phyloP scores from a whole-genome alignment of 2,113 vertebrate genomes.

The Prinia subflava region DNA sequence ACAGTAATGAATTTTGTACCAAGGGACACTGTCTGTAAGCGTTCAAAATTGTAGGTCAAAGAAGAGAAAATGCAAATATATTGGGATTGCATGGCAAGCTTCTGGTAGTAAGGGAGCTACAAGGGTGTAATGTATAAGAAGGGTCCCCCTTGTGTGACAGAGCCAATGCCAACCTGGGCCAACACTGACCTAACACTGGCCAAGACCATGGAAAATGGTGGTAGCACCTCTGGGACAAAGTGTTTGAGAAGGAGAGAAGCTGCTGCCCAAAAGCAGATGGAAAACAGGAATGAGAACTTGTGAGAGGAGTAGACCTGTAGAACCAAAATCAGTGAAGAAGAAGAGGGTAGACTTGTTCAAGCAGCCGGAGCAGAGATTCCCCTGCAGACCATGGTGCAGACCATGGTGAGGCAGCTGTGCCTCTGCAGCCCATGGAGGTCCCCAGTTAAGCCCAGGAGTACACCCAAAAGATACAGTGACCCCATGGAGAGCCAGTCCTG shows the following conservation, averaged over 20 bases:
- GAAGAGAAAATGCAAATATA: not conserved
- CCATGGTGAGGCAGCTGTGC: not conserved
- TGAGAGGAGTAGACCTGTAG: not conserved
- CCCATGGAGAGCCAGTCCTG: fast-evolving
- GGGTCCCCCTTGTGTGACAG: fast-evolving
- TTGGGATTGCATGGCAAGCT: not conserved
- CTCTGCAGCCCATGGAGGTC: fast-evolving
- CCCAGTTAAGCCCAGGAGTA: too few species aligned
- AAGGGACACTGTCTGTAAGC: not conserved
- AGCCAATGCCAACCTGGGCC: not conserved
- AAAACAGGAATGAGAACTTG: not conserved
- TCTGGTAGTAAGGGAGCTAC: fast-evolving
- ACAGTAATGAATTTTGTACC: not conserved
- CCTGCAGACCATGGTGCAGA: not conserved
- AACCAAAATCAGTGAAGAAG: not conserved
- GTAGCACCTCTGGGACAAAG: not conserved
- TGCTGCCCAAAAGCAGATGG: not conserved
- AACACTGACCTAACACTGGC: fast-evolving
- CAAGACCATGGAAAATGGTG: fast-evolving
- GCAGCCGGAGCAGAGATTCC: fast-evolving
- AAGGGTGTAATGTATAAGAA: not conserved
- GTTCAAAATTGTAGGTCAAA: not conserved
- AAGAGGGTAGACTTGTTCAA: too few species aligned
- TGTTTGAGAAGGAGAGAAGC: not conserved
- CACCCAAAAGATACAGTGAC: not conserved